Percentiles rank a stretch among this genome's conserved stretches.
phyloP scores from a whole-genome alignment of 2,888 invertebrate species.

The Taphrorychus bicolor region DNA sequence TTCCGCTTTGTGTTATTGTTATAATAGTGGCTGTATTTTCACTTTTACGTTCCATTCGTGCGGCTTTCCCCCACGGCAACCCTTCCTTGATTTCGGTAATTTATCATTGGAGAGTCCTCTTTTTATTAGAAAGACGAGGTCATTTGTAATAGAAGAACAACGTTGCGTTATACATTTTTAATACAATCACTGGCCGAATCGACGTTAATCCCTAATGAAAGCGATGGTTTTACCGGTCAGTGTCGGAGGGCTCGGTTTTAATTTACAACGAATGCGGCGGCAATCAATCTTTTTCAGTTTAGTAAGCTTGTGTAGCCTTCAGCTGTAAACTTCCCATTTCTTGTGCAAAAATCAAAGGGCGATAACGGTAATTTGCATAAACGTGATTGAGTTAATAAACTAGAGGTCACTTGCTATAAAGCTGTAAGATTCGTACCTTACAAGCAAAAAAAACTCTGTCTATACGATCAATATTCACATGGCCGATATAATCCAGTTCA shows the following conservation, averaged over 20 bases:
- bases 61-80: slow-evolving; percentile 40
- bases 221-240: neutral
- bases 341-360: neutral
- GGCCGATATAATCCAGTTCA: too few relatives aligned
- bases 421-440: neutral
- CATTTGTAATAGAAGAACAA: neutral
- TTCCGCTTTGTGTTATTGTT: slow-evolving; percentile 37
- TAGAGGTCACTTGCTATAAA: neutral
- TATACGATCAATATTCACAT: too few relatives aligned
- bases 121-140: neutral
- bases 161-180: neutral
- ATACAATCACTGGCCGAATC: neutral
- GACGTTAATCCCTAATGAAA: neutral
- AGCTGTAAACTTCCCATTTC: slow-evolving; percentile 3
- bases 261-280: neutral
- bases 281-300: slow-evolving; percentile 4
- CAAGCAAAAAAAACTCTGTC: too few relatives aligned
- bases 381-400: slow-evolving; percentile 1
- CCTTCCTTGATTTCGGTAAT: slow-evolving; percentile 42
- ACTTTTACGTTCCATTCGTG: slow-evolving; percentile 34
- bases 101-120: slow-evolving; percentile 33
- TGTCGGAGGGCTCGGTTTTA: neutral
- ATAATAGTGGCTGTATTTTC: slow-evolving; percentile 29
- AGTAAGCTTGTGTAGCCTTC: neutral
- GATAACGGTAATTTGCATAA: neutral